Percentiles rank a stretch among this genome's conserved stretches.
phyloP scores from a whole-genome alignment of 2,113 vertebrate genomes.

The Mirounga angustirostris region DNA sequence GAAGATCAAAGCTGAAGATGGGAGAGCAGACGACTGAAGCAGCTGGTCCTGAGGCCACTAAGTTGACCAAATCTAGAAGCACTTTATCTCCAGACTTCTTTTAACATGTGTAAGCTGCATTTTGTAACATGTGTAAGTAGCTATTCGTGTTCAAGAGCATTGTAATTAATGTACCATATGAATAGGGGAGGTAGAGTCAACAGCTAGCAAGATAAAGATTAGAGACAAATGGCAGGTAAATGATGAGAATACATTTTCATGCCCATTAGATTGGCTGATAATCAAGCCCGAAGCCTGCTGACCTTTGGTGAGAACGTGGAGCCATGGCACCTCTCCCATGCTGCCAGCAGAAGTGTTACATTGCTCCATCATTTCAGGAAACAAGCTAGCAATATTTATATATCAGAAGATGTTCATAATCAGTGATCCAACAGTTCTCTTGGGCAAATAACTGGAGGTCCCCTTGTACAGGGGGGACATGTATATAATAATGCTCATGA shows the following conservation, averaged over 20 bases:
- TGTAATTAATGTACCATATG: neutral
- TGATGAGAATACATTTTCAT: neutral
- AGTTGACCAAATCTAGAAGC: neutral
- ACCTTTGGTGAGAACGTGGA: neutral
- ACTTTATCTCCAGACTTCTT: neutral
- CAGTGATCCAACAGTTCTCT: neutral
- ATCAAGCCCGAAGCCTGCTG: neutral
- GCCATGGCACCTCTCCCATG: accelerated
- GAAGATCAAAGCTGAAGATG: neutral
- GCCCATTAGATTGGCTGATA: neutral
- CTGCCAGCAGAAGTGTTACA: accelerated
- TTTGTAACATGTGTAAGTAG: neutral
- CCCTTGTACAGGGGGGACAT: neutral
- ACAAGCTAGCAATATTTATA: neutral
- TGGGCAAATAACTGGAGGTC: neutral
- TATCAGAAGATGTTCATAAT: neutral
- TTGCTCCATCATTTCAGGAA: neutral
- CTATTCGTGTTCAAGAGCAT: neutral
- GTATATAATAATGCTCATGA: neutral
- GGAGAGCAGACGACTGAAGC: neutral
- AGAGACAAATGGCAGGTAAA: neutral
- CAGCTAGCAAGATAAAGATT: neutral
- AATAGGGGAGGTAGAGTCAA: neutral
- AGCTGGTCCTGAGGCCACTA: too few species aligned
- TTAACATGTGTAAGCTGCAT: neutral